Base-by-base conservation (phyloP, 1,140 invertebrate genomes). In the Mercenaria mercenaria region DNA sequence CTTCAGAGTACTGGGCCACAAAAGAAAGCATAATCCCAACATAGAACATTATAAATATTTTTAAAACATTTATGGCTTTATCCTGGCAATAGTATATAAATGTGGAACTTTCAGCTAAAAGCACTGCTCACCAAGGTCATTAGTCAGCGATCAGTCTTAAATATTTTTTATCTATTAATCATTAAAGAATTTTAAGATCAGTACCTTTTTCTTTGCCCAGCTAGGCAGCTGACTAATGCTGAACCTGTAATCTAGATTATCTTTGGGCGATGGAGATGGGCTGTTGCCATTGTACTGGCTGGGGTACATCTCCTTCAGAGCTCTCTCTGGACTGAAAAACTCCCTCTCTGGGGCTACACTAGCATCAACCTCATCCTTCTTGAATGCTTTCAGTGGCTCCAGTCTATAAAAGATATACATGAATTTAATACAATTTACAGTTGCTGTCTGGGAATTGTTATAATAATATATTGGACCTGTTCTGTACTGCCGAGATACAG, bases 191-290 rank as follows among this genome's bases (percentile, higher is more conserved):
- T n/a, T n/a, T n/a, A n/a, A n/a, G n/a, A n/a, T n/a, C n/a, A n/a
- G n/a, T 93, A 98, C 97, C 94, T 98, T 97, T 95, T 98, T 98
- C 95, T 98, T 98, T 0, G 98, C 98, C 98, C 98, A 99, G 26
- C 97, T 96, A 0, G 98, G 98, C 29, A 99, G 95, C 29, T 98
- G 97, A 3, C 98, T 98, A 85, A 98, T 97, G 94, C 97, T 98
- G 92, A 98, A 97, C 80, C 97, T 97, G 94, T 96, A 97, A 32
- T 94, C 94, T n/a, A 91, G 64, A 37, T 61, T 77, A 18, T 72
- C 86, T 20, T 77, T 41, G 0, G 26, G 56, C 8, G 61, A 88
- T n/a, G 43, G 47, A 29, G 59, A 61, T 39, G 43, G 76, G 43
- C 34, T 74, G 32, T 72, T 56, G 11, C 29, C 47, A 34, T 37